Evolutionary conservation across 53 echinoderm and acorn worm genomes (phyloP).

Genomic region (Actinopyga echinites): DNA sequence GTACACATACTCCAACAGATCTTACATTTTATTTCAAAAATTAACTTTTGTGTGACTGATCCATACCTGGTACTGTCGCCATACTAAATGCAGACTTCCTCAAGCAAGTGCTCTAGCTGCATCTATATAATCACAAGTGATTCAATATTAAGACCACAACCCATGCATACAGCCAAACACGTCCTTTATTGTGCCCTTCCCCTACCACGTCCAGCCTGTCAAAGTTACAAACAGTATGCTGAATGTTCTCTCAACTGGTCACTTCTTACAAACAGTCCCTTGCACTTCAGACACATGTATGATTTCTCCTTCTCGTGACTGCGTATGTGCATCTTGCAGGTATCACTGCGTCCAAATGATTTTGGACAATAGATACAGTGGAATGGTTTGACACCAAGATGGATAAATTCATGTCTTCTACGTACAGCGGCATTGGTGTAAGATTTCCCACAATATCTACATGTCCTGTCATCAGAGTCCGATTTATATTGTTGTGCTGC

Average conservation of each 20-base stretch:
- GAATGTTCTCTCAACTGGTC: constrained; percentile 79
- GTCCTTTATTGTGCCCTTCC: no score
- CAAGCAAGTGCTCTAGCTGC: no score
- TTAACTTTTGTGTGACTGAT: no score
- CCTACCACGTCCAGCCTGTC: no score
- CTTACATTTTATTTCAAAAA: no score
- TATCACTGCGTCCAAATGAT: constrained; percentile 80
- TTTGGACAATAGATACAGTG: constrained; percentile 55
- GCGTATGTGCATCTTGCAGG: constrained; percentile 84
- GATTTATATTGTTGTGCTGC: no score
- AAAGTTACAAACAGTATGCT: not conserved
- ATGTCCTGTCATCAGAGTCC: not conserved
- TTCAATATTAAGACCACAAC: no score
- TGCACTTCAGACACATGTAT: constrained; percentile 85
- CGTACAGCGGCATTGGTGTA: constrained; percentile 17
- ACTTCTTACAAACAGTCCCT: constrained; percentile 72
- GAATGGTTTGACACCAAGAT: constrained; percentile 28
- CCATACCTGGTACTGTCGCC: no score
- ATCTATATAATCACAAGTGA: no score
- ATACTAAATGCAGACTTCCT: no score
- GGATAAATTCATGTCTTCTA: constrained; percentile 27
- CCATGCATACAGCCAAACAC: no score
- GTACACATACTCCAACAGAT: no score
- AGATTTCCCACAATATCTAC: not conserved
- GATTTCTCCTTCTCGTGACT: constrained; percentile 85